A percentile compares a stretch with the other conserved stretches of the same genome.
These are phyloP conservation scores for Dione juno DNA, from an alignment of 2,888 invertebrate genomes.

Conservation along the genomic window DNA sequence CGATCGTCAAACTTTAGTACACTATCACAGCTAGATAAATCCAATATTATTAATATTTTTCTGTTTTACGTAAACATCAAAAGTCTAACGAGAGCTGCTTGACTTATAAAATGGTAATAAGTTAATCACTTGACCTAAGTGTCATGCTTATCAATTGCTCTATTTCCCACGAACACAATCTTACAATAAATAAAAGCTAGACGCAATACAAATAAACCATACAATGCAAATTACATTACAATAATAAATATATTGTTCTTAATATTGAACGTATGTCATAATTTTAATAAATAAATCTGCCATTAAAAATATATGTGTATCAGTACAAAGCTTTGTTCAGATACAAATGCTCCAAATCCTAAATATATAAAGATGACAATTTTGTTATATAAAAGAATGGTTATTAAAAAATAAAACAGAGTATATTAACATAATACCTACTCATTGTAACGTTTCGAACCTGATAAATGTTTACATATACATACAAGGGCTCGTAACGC, in stretches of 20 bases:
- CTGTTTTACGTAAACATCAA: constrained; percentile 1
- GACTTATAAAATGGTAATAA: constrained; percentile 1
- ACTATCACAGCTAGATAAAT: too few species aligned
- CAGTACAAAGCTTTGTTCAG: background rate
- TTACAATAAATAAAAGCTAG: constrained; percentile 21
- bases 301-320: too few species aligned
- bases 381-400: background rate
- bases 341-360: background rate
- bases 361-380: background rate
- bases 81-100: background rate
- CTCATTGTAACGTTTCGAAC: too few species aligned
- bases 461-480: too few species aligned
- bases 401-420: constrained; percentile 1
- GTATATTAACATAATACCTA: too few species aligned
- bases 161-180: constrained; percentile 21
- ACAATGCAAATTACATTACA: background rate
- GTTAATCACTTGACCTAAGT: constrained; percentile 13
- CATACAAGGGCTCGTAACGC: too few species aligned
- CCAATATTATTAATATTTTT: too few species aligned
- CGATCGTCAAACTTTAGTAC: too few species aligned
- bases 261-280: background rate
- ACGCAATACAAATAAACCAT: constrained; percentile 16
- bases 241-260: background rate
- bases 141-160: constrained; percentile 18
- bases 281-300: too few species aligned